phyloP scores from a whole-genome alignment of 2,113 vertebrate genomes.

The Sisor rabdophorus region DNA sequence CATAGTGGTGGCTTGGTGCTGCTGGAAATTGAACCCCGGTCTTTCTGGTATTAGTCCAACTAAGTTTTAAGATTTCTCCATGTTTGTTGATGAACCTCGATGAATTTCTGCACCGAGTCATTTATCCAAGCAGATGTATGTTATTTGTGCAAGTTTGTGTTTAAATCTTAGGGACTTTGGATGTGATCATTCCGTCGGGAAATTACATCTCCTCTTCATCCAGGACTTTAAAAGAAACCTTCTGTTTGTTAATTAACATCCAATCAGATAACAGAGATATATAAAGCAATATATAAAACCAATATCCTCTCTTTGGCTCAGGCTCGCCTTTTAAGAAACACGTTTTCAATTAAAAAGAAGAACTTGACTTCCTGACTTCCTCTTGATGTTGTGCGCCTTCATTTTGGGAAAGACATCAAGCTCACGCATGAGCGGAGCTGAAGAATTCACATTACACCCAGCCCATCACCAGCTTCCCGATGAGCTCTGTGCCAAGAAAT shows the following conservation, averaged over 20 bases:
- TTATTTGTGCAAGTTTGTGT: constrained; percentile 21
- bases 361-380: constrained; percentile 63
- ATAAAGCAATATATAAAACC: constrained; percentile 62
- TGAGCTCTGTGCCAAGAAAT: constrained; percentile 53
- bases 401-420: constrained; percentile 48
- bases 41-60: no score
- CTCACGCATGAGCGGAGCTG: constrained; percentile 47
- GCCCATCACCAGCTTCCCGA: constrained; percentile 45
- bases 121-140: constrained; percentile 11
- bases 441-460: constrained; percentile 53
- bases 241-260: constrained; percentile 67
- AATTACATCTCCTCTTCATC: constrained; percentile 41
- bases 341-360: constrained; percentile 66
- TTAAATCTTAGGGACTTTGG: constrained; percentile 38
- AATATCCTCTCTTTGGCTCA: constrained; percentile 62
- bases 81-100: constrained; percentile 31
- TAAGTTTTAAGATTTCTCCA: constrained; percentile 8
- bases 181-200: constrained; percentile 14
- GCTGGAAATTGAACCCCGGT: no score
- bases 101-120: background rate
- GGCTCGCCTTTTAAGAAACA: constrained; percentile 56
- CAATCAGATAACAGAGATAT: constrained; percentile 63
- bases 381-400: constrained; percentile 56
- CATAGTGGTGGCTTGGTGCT: no score
- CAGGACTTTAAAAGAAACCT: constrained; percentile 55